Conservation (phyloP, 1,140 invertebrate genomes). For the Brachionus asplanchnoidis region DNA sequence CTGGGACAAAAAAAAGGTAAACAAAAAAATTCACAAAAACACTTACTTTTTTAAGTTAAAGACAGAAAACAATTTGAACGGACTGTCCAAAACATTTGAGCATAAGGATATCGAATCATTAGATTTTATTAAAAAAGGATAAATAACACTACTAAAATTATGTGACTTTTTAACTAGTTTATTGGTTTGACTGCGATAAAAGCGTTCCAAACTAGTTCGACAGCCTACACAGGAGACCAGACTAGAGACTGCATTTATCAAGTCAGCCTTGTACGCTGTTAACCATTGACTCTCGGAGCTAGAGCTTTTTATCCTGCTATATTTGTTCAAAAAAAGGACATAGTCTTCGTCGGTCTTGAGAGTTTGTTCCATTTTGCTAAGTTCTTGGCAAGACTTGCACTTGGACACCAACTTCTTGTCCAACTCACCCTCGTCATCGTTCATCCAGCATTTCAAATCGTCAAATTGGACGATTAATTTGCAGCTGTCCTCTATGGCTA, state of each 20-base stretch:
- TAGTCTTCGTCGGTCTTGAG: background rate
- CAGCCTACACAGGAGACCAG: background rate
- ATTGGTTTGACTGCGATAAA: constrained; percentile 9
- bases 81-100: background rate
- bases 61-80: constrained; percentile 16
- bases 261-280: background rate
- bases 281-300: background rate
- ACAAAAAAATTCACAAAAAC: background rate
- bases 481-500: background rate
- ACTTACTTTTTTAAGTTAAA: constrained; percentile 9
- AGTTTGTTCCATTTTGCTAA: background rate
- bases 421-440: background rate
- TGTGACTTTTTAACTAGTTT: background rate
- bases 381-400: background rate
- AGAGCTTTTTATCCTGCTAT: background rate
- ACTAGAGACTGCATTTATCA: background rate
- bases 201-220: constrained; percentile 16
- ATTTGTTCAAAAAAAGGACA: constrained; percentile 2
- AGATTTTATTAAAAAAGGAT: constrained; percentile 21
- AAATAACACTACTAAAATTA: constrained; percentile 25
- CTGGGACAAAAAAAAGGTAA: no score
- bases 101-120: background rate
- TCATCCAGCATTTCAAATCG: background rate
- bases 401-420: background rate
- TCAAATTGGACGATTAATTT: background rate